phyloP scores from a whole-genome alignment of 2,113 vertebrate genomes.

The Cygnus atratus region DNA sequence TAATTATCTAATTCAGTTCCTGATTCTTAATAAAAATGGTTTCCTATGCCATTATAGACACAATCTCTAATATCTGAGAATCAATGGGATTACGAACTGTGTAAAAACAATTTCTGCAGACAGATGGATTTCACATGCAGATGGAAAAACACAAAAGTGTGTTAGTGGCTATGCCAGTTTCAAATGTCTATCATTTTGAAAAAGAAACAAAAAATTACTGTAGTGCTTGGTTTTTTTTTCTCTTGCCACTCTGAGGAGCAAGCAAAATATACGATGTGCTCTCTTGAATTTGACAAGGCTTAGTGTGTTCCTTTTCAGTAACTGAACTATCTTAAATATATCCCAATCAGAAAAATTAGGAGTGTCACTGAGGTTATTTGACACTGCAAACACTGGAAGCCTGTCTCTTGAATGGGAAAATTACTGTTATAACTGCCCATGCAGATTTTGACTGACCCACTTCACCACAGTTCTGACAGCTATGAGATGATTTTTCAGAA shows the following conservation, averaged over 20 bases:
- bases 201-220: background rate
- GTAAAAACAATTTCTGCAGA: background rate
- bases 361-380: background rate
- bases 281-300: background rate
- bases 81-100: background rate
- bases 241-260: background rate
- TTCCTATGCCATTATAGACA: background rate
- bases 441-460: background rate
- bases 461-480: background rate
- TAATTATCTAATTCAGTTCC: slow-evolving; percentile 53
- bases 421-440: background rate
- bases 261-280: background rate
- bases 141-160: background rate
- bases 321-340: background rate
- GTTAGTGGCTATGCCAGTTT: background rate
- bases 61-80: background rate
- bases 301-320: background rate
- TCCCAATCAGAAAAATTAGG: background rate
- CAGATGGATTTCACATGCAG: slow-evolving; percentile 14
- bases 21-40: slow-evolving; percentile 29
- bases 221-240: no score
- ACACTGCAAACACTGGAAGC: background rate
- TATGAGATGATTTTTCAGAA: background rate
- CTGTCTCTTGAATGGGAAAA: background rate
- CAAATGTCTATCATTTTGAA: background rate